A percentile compares a stretch with the other conserved stretches of the same genome.
phyloP scores from a whole-genome alignment of 2,113 vertebrate genomes.

The Entelurus aequoreus region DNA sequence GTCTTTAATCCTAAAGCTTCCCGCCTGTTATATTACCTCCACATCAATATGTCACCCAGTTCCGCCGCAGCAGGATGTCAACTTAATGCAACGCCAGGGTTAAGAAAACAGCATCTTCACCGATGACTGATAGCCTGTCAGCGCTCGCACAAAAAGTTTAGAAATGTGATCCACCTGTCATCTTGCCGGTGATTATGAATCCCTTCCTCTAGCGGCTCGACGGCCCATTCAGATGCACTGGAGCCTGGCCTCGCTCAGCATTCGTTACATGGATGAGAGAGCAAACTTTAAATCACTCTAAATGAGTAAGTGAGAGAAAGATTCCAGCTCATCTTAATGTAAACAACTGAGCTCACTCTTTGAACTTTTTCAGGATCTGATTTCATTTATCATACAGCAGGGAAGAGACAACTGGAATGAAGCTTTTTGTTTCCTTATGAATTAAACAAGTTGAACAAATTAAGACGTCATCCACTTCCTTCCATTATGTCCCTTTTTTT shows the following conservation, averaged over 20 bases:
- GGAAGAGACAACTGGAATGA: constrained; percentile 9
- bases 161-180: constrained; percentile 75
- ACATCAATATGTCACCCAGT: constrained; percentile 67
- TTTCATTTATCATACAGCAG: constrained; percentile 30
- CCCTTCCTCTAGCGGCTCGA: constrained; percentile 51
- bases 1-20: constrained; percentile 57
- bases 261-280: constrained; percentile 59
- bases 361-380: constrained; percentile 11
- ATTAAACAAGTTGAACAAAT: neutral
- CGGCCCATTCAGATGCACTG: constrained; percentile 57
- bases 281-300: constrained; percentile 46
- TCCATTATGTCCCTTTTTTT: neutral
- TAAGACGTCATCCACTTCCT: neutral
- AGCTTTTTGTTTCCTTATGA: neutral
- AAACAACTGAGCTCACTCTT: constrained; percentile 38
- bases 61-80: constrained; percentile 66
- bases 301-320: constrained; percentile 35
- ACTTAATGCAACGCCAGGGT: constrained; percentile 64
- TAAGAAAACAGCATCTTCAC: constrained; percentile 66
- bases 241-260: constrained; percentile 48
- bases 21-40: constrained; percentile 58
- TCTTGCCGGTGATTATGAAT: constrained; percentile 65
- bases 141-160: constrained; percentile 62
- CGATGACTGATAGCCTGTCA: constrained; percentile 66
- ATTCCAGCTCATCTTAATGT: constrained; percentile 56